Base-by-base conservation (phyloP, 2,888 invertebrate species). In the Kuschelorhynchus macadamiae region DNA sequence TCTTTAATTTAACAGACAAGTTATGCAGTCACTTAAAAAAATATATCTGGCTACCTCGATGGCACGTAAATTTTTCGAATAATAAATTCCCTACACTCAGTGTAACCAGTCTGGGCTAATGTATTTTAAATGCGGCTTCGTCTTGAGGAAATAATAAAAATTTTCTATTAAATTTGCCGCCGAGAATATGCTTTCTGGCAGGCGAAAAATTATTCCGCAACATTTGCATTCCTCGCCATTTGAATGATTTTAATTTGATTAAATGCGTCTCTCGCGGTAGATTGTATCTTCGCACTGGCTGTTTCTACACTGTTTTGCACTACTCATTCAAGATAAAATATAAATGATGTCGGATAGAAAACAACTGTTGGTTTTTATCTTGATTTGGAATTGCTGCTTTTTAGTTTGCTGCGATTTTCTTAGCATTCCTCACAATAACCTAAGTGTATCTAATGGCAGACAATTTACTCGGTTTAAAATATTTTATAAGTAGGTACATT, bases 171-270 rank as follows among this genome's bases (percentile, higher is more conserved):
- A 74, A 77, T 77, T 77, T 74, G 72, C 74, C 56, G 49, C 55
- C 50, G 42, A 42, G 56, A 46, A 42, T 52, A 63, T 71, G 70
- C 70, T 72, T 70, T 72, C 71, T 71, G 71, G 72, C 69, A 69
- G 69, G 69, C 69, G 71, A 75, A 73, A 74, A 75, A 77, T 80
- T 78, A 80, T 80, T 80, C 79, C 78, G 67, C 74, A 73, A 78
- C 79, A 80, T 80, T 81, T 80, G 78, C 78, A 79, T 76, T 71
- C 70, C 70, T 67, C 68, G 67, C 74, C 75, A 71, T 73, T 72
- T 63, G 59, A 70, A 70, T 66, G 68, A 64, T 69, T 63, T 62
- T 69, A 67, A 71, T 71, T 71, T 71, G 71, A 69, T 60, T 66
- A 67, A 60, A 56, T 57, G 57, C 64, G 49, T 47, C 39, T n/a